Base-by-base conservation (phyloP, 37 sponge, comb jelly and placozoan species). In the Chondrilla cf. caribensis region DNA sequence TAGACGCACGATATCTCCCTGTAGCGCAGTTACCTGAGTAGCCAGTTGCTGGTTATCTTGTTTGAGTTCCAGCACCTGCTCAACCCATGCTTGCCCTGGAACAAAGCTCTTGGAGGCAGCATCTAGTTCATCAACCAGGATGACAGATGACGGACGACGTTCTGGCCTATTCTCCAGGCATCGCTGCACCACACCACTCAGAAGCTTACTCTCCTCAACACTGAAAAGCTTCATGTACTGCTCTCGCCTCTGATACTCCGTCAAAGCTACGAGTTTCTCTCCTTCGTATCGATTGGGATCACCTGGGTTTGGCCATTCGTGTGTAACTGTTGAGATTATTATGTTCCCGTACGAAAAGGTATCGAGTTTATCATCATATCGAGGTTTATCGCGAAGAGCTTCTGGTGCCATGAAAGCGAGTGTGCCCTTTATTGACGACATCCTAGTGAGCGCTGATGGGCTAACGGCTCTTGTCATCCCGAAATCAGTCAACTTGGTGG, bases 341-440 rank as follows among this genome's bases (percentile, higher is more conserved):
- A 67, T 33, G 4, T 67, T 67, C 68, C 68, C 68, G 4, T 26
- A 67, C 0, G 68, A 67, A 33, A 67, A 67, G 32, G 35, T 33
- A 67, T 67, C 68, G 35, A 67, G 68, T 32, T 67, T 67, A 33
- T 28, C 68, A 67, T 67, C 68, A 67, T 67, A 67, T 4, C 68
- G 31, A 1, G 68, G 68, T 3, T 28, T 28, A 7, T 29, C 33
- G 68, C 68, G 68, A 28, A 67, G 68, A 33, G 68, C 26, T 33
- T 67, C 68, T 31, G 68, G 68, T 1, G 68, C 68, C 68, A 67
- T 67, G 33, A 67, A 67, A 33, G 68, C 32, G 35, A 67, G 68
- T 8, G 68, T 67, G 2, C 68, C 68, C 35, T 67, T 67, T 28
- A 67, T 67, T 18, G 68, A 67, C 15, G 68, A 67, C 35, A 28